phyloP scores from a whole-genome alignment of 2,888 invertebrate species.

The Cephus pulcher region DNA sequence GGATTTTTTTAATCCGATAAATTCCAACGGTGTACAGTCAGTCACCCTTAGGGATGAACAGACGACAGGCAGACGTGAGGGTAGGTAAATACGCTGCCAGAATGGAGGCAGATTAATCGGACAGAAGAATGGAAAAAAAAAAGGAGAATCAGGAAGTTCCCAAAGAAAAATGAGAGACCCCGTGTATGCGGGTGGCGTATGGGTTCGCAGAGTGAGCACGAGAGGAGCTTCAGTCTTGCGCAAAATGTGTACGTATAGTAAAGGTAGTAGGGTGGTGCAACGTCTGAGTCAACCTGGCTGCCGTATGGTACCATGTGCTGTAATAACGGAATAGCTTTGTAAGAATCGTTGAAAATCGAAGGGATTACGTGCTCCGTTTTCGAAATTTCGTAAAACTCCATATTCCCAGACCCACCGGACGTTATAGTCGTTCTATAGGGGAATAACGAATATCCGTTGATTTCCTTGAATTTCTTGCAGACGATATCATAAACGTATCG shows the following conservation, averaged over 20 bases:
- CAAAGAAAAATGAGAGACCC: not conserved
- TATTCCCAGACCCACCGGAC: not conserved
- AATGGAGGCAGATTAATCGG: not conserved
- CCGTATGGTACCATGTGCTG: conserved; percentile 14
- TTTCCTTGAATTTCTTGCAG: not conserved
- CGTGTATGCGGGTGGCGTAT: not conserved
- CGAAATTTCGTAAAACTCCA: conserved; percentile 11
- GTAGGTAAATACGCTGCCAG: not conserved
- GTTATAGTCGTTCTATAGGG: not conserved
- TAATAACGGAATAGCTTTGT: conserved; percentile 15
- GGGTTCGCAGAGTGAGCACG: not conserved
- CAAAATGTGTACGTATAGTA: not conserved
- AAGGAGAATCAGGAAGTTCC: not conserved
- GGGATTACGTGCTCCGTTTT: conserved; percentile 19
- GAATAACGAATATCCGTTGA: not conserved
- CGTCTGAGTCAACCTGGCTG: not conserved
- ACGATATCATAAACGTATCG: not conserved
- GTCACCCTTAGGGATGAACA: not conserved
- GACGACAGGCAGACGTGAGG: not conserved
- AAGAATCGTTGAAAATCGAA: conserved; percentile 13
- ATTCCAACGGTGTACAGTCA: not conserved
- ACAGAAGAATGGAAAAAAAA: not conserved
- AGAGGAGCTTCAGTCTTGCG: not conserved
- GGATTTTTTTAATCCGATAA: not conserved
- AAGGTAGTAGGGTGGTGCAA: not conserved